These are phyloP conservation scores for Sitodiplosis mosellana DNA, from an alignment of 1,140 invertebrate genomes.

Conservation along the genomic window DNA sequence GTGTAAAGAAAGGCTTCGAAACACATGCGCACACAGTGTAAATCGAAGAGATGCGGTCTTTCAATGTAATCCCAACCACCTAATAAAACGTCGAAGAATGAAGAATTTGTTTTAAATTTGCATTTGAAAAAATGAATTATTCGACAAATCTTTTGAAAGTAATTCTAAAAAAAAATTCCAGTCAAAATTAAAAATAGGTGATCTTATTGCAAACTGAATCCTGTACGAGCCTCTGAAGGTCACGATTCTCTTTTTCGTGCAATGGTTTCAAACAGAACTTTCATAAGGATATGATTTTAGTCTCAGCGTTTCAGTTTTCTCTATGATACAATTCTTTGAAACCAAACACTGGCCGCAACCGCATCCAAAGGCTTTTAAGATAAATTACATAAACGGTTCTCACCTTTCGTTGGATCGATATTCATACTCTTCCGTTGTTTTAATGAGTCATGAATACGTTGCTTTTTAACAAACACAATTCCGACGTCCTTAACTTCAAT, in stretches of 20 bases:
- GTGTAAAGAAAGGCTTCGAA: conserved; percentile 88
- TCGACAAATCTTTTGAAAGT: conserved; percentile 31
- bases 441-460: conserved; percentile 77
- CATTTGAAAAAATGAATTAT: conserved; percentile 67
- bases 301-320: too few species aligned
- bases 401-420: conserved; percentile 90
- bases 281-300: too few species aligned
- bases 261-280: too few species aligned
- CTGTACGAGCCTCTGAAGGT: too few species aligned
- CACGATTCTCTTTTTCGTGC: too few species aligned
- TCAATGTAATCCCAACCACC: too few species aligned
- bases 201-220: too few species aligned
- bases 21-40: conserved; percentile 83
- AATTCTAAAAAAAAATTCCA: neutral
- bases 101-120: conserved; percentile 55
- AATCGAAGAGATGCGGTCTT: conserved; percentile 35
- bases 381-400: conserved; percentile 27
- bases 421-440: conserved; percentile 61
- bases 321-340: too few species aligned
- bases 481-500: conserved; percentile 79
- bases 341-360: too few species aligned
- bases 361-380: too few species aligned
- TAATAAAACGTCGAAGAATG: too few species aligned
- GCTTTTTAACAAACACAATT: conserved; percentile 92
- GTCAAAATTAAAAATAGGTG: too few species aligned